Conservation (phyloP, 2,888 invertebrate species). For the Agrotis exclamationis region DNA sequence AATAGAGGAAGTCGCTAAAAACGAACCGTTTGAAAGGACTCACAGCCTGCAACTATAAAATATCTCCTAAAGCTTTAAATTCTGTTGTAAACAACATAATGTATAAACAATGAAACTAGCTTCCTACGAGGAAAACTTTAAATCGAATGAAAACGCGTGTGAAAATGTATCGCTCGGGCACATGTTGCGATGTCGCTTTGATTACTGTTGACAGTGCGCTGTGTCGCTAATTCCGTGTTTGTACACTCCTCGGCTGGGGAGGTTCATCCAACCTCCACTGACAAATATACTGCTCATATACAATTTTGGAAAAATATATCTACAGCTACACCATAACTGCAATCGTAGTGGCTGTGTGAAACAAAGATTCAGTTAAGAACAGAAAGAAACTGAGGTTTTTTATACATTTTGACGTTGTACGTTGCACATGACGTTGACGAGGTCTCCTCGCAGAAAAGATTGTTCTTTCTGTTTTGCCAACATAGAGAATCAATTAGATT, state of each 20-base stretch:
- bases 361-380: no score
- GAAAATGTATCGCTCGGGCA: constrained; percentile 65
- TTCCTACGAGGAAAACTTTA: constrained; percentile 50
- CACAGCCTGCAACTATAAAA: background rate
- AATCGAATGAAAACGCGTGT: constrained; percentile 60
- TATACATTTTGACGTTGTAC: no score
- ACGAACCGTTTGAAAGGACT: background rate
- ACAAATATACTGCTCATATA: constrained; percentile 49
- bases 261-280: constrained; percentile 27
- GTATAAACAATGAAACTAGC: constrained; percentile 6
- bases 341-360: no score
- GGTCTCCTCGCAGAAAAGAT: no score
- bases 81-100: constrained; percentile 2
- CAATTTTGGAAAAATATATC: constrained; percentile 10
- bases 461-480: no score
- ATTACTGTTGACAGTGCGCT: constrained; percentile 67
- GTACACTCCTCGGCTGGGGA: constrained; percentile 34
- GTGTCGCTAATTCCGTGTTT: constrained; percentile 68
- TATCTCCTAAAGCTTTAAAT: background rate
- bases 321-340: background rate
- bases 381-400: no score
- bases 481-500: no score
- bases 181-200: constrained; percentile 72
- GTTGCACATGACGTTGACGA: no score
- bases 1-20: no score